Base-by-base conservation (phyloP, 2,888 invertebrate species). In the Scaptomyza tumidula region DNA sequence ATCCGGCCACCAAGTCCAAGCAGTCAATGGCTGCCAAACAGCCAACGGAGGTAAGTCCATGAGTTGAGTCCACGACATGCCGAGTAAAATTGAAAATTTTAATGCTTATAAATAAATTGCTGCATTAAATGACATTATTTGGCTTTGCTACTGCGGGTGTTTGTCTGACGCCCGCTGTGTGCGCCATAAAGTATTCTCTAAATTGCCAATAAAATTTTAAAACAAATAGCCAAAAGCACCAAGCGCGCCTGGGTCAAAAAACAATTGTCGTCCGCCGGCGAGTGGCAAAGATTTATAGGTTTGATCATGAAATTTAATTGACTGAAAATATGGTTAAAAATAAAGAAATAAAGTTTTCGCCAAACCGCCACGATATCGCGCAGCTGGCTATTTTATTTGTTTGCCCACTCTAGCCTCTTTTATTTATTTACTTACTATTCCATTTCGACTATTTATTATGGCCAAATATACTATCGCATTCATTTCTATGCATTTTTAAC, bases 1-100 rank as follows among this genome's bases (percentile, higher is more conserved):
- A 81, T 93, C 92, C 79, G 86, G 48, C 78, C 41, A 88, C 91
- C 43, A 94, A 93, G 89, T 92, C 93, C 29, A 64, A 77, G 54
- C 78, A 74, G 45, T n/a, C 69, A 10, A 14, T 56, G 44, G 44
- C 61, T 24, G 39, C 37, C 11, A 29, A 63, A 6, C 81, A 77
- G 60, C 88, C 90, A 79, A 89, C 84, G 24, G 90, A 91, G 88
- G 91, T 91, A 81, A 86, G 89, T 69, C 6, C 19, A n/a, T n/a
- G 37, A 13, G 14, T 1, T 39, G 7, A 7, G 39, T 39, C 39
- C 33, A 11, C 3, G 31, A 31, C 9, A 31, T 27, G 3, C 9
- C 11, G 13, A 10, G 6, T 60, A 16, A 58, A 85, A 74, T 67
- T 74, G 56, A 74, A 71, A 53, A 50, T 60, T 65, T 78, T 66